Evolutionary conservation across 2,113 vertebrate genomes (phyloP).

Genomic region (Epinephelus fuscoguttatus): DNA sequence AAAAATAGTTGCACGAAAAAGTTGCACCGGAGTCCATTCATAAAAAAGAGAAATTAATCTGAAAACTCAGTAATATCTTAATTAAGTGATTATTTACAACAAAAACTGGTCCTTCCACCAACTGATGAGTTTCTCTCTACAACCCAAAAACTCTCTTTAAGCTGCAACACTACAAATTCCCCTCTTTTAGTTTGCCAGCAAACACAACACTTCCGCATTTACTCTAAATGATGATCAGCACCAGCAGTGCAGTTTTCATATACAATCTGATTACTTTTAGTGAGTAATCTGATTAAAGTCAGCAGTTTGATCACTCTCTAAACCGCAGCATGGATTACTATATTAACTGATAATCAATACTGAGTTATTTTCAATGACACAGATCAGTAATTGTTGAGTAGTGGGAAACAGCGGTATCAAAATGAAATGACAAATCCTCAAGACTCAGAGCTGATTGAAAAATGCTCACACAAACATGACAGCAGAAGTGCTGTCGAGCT

Average conservation of each 20-base stretch:
- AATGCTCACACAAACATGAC: too few species aligned
- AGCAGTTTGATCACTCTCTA: background rate
- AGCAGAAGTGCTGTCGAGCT: too few species aligned
- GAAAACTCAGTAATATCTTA: background rate
- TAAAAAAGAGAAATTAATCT: background rate
- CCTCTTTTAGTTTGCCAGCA: conserved; percentile 18
- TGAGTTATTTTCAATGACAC: background rate
- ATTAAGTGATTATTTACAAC: background rate
- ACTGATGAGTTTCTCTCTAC: background rate
- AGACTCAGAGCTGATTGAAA: background rate
- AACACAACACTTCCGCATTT: conserved; percentile 7
- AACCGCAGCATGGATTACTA: background rate
- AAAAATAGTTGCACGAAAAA: background rate
- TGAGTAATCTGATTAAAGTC: background rate
- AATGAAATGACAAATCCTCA: too few species aligned
- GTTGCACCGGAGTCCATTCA: background rate
- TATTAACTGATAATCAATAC: background rate
- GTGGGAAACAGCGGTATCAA: background rate
- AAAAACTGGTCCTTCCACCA: background rate
- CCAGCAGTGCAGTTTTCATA: too few species aligned
- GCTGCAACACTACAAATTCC: background rate
- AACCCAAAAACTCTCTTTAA: background rate
- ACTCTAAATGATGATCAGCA: background rate
- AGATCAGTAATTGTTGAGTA: too few species aligned
- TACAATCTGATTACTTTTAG: conserved; percentile 3